Evolutionary conservation across 2,888 invertebrate species (phyloP).

Genomic region (Plusia festucae): DNA sequence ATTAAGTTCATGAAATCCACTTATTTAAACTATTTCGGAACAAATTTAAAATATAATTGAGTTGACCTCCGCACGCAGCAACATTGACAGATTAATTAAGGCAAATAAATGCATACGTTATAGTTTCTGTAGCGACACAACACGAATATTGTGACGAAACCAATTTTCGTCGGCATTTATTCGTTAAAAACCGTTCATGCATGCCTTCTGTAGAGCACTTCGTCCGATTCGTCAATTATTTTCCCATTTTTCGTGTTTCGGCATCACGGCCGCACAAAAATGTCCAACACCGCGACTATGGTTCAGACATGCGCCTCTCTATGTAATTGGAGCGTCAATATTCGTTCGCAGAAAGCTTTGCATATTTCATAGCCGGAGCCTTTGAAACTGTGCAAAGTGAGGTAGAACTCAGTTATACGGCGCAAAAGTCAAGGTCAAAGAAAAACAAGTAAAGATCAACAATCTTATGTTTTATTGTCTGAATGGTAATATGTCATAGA

Average conservation of each 20-base stretch:
- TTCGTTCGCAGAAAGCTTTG: conserved; percentile 70
- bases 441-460: conserved; percentile 16
- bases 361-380: conserved; percentile 71
- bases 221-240: conserved; percentile 71
- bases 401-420: conserved; percentile 38
- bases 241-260: conserved; percentile 62
- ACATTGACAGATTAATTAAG: conserved; percentile 43
- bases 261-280: conserved; percentile 43
- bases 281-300: conserved; percentile 49
- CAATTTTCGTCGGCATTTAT: conserved; percentile 64
- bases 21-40: not conserved
- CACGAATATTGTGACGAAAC: conserved; percentile 55
- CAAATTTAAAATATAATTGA: conserved; percentile 9
- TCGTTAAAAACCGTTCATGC: conserved; percentile 65
- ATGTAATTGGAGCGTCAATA: conserved; percentile 79
- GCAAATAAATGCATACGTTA: conserved; percentile 35
- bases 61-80: conserved; percentile 16
- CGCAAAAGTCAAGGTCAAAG: conserved; percentile 43
- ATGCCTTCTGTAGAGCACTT: conserved; percentile 61
- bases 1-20: not conserved
- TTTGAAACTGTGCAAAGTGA: conserved; percentile 41
- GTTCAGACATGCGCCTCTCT: conserved; percentile 63
- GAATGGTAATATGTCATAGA: conserved; percentile 19
- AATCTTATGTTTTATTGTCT: conserved; percentile 17
- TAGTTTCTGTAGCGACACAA: conserved; percentile 30